Conservation (phyloP, 2,797 vertebrate species). For the Prionace glauca region DNA sequence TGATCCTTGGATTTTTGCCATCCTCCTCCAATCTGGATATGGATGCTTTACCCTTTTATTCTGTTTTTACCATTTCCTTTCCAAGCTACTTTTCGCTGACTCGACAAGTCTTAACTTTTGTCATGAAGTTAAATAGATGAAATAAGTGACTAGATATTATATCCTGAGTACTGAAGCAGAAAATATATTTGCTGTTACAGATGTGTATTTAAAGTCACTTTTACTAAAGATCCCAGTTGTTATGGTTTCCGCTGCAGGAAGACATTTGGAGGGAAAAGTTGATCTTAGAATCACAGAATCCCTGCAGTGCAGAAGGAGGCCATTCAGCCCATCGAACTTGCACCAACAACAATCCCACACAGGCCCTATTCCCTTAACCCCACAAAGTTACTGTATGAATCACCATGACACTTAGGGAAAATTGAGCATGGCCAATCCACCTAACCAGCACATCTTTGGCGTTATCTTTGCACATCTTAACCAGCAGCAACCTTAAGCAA, state of each 20-base stretch:
- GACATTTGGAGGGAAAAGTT: neutral
- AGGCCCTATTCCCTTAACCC: too few relatives aligned
- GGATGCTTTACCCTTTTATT: too few relatives aligned
- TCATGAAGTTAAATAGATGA: neutral
- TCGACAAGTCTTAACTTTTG: neutral
- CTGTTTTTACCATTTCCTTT: too few relatives aligned
- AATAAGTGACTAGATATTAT: neutral
- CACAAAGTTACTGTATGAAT: too few relatives aligned
- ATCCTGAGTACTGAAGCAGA: neutral
- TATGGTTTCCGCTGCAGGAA: neutral
- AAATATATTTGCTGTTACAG: neutral
- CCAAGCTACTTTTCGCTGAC: too few relatives aligned
- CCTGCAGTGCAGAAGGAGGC: too few relatives aligned
- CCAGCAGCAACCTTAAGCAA: constrained; percentile 28
- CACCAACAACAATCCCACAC: too few relatives aligned
- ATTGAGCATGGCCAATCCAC: too few relatives aligned
- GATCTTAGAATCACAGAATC: neutral
- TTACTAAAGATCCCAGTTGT: neutral
- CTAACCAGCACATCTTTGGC: too few relatives aligned
- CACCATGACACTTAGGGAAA: too few relatives aligned
- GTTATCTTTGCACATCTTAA: neutral
- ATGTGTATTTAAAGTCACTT: neutral
- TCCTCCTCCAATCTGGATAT: neutral
- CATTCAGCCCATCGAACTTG: too few relatives aligned
- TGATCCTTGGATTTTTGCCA: neutral